Evolutionary conservation across 2,113 vertebrate genomes (phyloP).

Genomic region (Puma concolor): DNA sequence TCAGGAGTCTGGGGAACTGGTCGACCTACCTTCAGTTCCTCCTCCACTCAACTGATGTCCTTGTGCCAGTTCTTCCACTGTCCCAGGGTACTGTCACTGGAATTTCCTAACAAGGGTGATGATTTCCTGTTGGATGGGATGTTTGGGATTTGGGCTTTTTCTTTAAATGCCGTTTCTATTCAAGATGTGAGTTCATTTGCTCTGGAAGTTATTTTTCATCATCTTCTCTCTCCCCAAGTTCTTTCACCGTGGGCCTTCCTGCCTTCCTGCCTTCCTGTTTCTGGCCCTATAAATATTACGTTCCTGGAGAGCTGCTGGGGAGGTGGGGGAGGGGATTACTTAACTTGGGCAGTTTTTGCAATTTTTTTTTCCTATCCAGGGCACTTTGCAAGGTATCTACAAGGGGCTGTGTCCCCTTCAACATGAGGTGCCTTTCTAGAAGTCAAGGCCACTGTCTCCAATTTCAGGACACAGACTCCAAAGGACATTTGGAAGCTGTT

Average conservation of each 20-base stretch:
- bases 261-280: conserved; percentile 44
- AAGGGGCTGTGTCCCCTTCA: background rate
- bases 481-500: background rate
- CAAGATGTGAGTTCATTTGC: conserved; percentile 65
- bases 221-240: conserved; percentile 47
- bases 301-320: background rate
- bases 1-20: background rate
- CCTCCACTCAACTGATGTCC: background rate
- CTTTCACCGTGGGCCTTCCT: conserved; percentile 18
- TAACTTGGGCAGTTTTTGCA: background rate
- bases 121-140: conserved; percentile 67
- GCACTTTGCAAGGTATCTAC: background rate
- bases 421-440: background rate
- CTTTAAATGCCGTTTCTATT: conserved; percentile 59
- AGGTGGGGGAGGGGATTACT: background rate
- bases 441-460: background rate
- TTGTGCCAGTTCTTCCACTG: background rate
- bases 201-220: conserved; percentile 67
- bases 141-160: conserved; percentile 46
- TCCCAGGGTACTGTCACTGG: background rate
- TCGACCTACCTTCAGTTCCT: background rate
- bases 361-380: background rate
- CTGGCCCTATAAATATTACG: conserved; percentile 1
- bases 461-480: background rate
- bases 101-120: conserved; percentile 56